Evolutionary conservation across 2,113 vertebrate species (phyloP), one percentile per base, ranked within the genome.

Genomic region (Cepphus grylle): DNA sequence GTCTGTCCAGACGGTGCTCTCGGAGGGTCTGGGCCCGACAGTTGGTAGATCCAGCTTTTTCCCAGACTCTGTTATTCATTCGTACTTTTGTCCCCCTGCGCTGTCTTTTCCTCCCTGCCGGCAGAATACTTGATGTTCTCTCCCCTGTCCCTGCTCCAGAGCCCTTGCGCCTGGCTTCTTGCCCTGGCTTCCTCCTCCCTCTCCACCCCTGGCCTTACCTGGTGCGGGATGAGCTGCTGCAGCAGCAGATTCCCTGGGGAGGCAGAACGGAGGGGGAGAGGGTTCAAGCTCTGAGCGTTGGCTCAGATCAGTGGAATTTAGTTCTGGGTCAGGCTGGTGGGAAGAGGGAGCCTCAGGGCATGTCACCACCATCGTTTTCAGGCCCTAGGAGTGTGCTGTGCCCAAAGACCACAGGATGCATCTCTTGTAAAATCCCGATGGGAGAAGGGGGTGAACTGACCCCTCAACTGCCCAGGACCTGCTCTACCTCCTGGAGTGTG

Each of bases 41-140:
- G 61, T 69, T 70, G 80, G 42, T 86, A 59, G 73, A 45, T 90
- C 62, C 85, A 88, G 81, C n/a, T 67, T 63, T 79, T 95, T 86
- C 82, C 96, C 92, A 94, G 92, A 63, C 96, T 66, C 66, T 5
- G 30, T 76, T 94, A n/a, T 69, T 83, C 40, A 27, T 55, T 36
- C 5, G 11, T 61, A 23, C 78, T 81, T 72, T 74, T 55, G 67
- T 83, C 25, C 38, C 32, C 49, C 30, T 15, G 5, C 16, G 58
- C 62, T 52, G 43, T 61, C 74, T 81, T 66, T 67, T n/a, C 26
- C 67, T 89, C 42, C 45, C n/a, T 38, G 58, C 45, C 0, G 0
- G 34, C 59, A 26, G 58, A 81, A 81, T 36, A 12, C 74, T 81
- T 38, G 38, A 9, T 88, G 61, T 81, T 67, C 49, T 56, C 56